phyloP scores from a whole-genome alignment of 2,797 vertebrate genomes.

The Tapera naevia region DNA sequence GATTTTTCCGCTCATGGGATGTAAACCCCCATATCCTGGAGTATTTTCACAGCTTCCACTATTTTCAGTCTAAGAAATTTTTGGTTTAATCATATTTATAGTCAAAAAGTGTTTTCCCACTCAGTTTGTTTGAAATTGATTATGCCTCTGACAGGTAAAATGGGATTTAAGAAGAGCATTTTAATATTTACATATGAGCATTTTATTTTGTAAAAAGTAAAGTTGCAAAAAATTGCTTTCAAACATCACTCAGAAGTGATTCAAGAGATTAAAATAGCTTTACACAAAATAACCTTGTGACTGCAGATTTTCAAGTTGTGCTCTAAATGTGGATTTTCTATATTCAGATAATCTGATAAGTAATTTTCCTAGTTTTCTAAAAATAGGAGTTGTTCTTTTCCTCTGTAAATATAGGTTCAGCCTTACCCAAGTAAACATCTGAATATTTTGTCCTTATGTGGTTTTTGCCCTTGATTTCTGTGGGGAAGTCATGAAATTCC shows the following conservation, averaged over 20 bases:
- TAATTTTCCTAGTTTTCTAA: constrained; percentile 26
- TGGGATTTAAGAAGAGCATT: not conserved
- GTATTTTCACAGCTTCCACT: not conserved
- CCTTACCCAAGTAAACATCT: not conserved
- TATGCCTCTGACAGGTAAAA: not conserved
- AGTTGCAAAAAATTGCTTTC: not conserved
- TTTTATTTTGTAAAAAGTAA: not conserved
- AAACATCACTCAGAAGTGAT: not conserved
- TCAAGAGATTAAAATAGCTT: not conserved
- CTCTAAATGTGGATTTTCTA: constrained; percentile 37
- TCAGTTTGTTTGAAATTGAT: not conserved
- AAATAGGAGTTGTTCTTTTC: constrained; percentile 14
- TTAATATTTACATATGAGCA: not conserved
- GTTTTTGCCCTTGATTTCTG: not conserved
- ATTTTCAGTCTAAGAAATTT: constrained; percentile 1
- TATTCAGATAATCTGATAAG: constrained; percentile 7
- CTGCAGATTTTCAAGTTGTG: not conserved
- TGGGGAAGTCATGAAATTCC: not conserved
- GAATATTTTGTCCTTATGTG: not conserved
- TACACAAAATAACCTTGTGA: not conserved
- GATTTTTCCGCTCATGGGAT: not conserved
- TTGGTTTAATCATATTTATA: not conserved
- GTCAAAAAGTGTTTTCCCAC: not conserved
- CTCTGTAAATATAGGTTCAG: not conserved
- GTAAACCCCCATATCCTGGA: not conserved